These are phyloP conservation scores for Carassius gibelio DNA, from an alignment of 2,113 vertebrate genomes.

Conservation along the genomic window DNA sequence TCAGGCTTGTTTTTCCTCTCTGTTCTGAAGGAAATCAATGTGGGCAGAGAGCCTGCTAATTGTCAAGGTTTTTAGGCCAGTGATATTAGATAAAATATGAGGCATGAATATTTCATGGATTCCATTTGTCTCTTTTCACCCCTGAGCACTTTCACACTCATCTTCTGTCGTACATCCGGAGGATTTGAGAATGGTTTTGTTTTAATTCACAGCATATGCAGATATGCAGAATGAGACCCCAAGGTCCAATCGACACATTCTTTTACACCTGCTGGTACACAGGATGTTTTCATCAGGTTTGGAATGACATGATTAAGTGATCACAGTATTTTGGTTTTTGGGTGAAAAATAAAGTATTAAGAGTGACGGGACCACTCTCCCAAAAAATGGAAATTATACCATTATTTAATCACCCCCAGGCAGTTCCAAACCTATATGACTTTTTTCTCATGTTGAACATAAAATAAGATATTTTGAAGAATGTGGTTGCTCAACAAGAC, in stretches of 20 bases:
- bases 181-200: conserved; percentile 3
- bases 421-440: too few relatives aligned
- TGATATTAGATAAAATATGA: conserved; percentile 47
- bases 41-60: conserved; percentile 43
- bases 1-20: conserved; percentile 28
- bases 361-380: background rate
- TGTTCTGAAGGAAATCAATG: conserved; percentile 52
- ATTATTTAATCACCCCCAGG: too few relatives aligned
- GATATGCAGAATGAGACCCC: background rate
- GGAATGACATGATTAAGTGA: background rate
- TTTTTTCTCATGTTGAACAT: too few relatives aligned
- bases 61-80: conserved; percentile 51
- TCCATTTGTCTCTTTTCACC: conserved; percentile 26
- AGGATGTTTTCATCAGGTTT: background rate
- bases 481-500: too few relatives aligned
- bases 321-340: background rate
- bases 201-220: background rate
- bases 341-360: background rate
- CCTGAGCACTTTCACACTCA: conserved; percentile 4
- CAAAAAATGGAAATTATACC: background rate
- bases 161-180: background rate
- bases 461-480: too few relatives aligned
- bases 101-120: conserved; percentile 46
- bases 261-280: background rate
- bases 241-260: conserved; percentile 33